Base-by-base conservation (phyloP, 2,797 vertebrate genomes). In the Erethizon dorsatum region DNA sequence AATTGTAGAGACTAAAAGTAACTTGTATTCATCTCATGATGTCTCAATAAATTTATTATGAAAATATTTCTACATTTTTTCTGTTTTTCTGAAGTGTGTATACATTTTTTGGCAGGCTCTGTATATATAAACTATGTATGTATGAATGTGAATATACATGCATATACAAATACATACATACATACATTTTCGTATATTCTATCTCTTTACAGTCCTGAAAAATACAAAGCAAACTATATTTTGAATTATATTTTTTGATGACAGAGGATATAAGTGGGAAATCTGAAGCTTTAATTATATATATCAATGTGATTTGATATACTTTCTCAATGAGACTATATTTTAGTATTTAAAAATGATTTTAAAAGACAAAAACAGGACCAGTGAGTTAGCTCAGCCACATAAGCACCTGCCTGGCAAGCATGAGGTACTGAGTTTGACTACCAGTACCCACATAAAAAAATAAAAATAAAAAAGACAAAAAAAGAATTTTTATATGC, bases 271-370 rank as follows among this genome's bases (percentile, higher is more conserved):
- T 28, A 93, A 82, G 15, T 52, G 22, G 5, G 4, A 41, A 91
- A 63, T 84, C n/a, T 79, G 1, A 26, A 78, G 22, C 18, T 80
- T 78, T 83, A 78, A 47, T 45, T 83, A 78, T 69, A 47, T 26
- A 73, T 5, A 26, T 75, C 10, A 31, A 37, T 83, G 33, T 71
- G 20, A 12, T 57, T 87, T 67, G 7, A 26, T 57, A 31, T 83
- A 13, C 71, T 91, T 97, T 83, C 71, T 6, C 10, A 45, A 28
- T 26, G 18, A 71, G 24, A 71, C 22, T 84, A 18, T 67, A 17
- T 84, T 79, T 90, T 78, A 50, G 1, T 83, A 84, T n/a, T 93
- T 75, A 73, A 61, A 84, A 82, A 67, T 84, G 4, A 84, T 50
- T 91, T 79, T 11, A 61, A 83, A 88, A 88, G 5, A 47, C 50